Evolutionary conservation across 2,797 vertebrate species (phyloP).

Genomic region (Aplochiton taeniatus): DNA sequence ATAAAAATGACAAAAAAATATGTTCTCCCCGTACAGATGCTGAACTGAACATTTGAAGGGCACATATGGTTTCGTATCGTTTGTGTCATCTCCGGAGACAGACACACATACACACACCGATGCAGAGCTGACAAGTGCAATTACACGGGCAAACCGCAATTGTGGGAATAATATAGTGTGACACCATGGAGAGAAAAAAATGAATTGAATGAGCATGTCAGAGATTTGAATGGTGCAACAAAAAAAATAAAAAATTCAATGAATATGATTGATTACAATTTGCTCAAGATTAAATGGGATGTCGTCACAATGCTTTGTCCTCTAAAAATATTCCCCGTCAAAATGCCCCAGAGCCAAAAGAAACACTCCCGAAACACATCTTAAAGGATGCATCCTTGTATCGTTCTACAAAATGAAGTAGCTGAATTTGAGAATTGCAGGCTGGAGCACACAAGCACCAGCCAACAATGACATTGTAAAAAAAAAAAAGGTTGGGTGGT

Average conservation of each 20-base stretch:
- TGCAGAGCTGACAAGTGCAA: slow-evolving; percentile 46
- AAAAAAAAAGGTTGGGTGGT: slow-evolving; percentile 15
- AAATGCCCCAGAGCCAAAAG: neutral
- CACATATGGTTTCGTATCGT: slow-evolving; percentile 35
- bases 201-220: slow-evolving; percentile 47
- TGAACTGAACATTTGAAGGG: slow-evolving; percentile 58
- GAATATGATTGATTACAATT: neutral
- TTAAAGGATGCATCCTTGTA: no score
- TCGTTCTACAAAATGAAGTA: no score
- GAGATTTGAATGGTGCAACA: slow-evolving; percentile 14
- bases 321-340: neutral
- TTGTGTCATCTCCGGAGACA: slow-evolving; percentile 34
- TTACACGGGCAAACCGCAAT: slow-evolving; percentile 40
- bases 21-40: slow-evolving; percentile 41
- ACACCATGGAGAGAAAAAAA: slow-evolving; percentile 46
- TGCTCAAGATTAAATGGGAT: no score
- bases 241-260: slow-evolving; percentile 35
- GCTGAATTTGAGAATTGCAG: no score
- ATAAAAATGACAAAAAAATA: slow-evolving; percentile 39
- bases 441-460: slow-evolving; percentile 22
- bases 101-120: slow-evolving; percentile 21
- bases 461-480: slow-evolving; percentile 38
- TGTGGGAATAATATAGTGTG: slow-evolving; percentile 39
- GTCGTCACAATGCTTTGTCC: no score
- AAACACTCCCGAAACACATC: neutral